Evolutionary conservation across 2,113 vertebrate genomes (phyloP).

Genomic region (Ariopsis seemanni): DNA sequence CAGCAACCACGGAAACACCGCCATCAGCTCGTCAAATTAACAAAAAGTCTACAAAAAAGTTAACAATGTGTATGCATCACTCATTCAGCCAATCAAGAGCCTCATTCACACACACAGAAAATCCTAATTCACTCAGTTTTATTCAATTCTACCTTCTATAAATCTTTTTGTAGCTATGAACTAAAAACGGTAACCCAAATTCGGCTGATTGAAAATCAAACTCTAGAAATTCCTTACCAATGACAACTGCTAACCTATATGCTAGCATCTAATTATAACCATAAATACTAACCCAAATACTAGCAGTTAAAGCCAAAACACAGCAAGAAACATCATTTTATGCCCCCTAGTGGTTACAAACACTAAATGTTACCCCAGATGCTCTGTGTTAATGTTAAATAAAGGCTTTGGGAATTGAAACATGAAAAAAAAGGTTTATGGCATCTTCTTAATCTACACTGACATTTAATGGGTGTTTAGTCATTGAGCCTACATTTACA

Average conservation of each 20-base stretch:
- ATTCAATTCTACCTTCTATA: neutral
- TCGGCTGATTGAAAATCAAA: neutral
- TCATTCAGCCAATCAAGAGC: neutral
- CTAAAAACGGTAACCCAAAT: neutral
- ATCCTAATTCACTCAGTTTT: neutral
- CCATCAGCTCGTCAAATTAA: constrained; percentile 19
- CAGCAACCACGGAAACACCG: constrained; percentile 1
- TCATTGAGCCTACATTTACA: no score
- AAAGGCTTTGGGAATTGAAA: neutral
- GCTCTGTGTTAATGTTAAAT: neutral
- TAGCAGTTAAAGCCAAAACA: neutral
- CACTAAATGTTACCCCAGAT: neutral
- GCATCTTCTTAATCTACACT: neutral
- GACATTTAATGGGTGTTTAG: neutral
- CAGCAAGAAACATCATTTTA: neutral
- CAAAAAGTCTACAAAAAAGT: neutral
- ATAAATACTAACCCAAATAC: neutral
- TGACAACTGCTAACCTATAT: no score
- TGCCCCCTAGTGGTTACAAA: neutral
- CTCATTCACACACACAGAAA: neutral
- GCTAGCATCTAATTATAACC: neutral
- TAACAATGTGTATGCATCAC: neutral
- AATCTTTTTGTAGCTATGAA: neutral
- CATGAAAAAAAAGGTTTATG: neutral
- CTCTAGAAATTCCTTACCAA: neutral